Percentiles rank a stretch among this genome's conserved stretches.
Evolutionary conservation across 2,113 vertebrate genomes (phyloP).

Genomic region (Psephotus haematonotus): DNA sequence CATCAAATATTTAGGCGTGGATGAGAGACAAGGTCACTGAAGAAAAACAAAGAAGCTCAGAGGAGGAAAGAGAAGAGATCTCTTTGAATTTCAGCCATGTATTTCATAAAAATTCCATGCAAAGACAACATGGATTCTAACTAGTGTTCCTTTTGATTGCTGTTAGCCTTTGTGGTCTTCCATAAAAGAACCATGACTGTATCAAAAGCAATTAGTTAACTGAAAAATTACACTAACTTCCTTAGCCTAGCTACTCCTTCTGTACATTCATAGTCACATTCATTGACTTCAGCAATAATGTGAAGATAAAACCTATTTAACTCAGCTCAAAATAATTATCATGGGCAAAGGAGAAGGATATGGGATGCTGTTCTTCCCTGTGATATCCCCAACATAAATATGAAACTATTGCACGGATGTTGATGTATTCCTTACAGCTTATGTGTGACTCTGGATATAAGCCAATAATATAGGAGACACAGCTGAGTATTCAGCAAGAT

Average conservation of each 20-base stretch:
- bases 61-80: background rate
- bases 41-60: background rate
- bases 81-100: background rate
- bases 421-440: background rate
- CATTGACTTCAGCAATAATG: background rate
- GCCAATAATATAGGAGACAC: background rate
- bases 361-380: background rate
- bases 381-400: background rate
- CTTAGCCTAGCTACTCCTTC: background rate
- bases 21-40: background rate
- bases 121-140: background rate
- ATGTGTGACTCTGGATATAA: background rate
- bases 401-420: background rate
- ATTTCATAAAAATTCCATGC: background rate
- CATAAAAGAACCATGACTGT: background rate
- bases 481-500: background rate
- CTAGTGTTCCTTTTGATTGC: background rate
- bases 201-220: background rate
- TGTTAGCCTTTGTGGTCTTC: background rate
- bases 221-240: background rate
- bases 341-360: background rate
- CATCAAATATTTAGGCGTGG: constrained; percentile 27
- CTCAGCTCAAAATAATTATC: background rate
- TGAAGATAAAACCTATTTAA: rapidly evolving
- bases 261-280: background rate